Base-by-base conservation (phyloP, 92 coral and sea anemone genomes). In the Bergia puertoricense region DNA sequence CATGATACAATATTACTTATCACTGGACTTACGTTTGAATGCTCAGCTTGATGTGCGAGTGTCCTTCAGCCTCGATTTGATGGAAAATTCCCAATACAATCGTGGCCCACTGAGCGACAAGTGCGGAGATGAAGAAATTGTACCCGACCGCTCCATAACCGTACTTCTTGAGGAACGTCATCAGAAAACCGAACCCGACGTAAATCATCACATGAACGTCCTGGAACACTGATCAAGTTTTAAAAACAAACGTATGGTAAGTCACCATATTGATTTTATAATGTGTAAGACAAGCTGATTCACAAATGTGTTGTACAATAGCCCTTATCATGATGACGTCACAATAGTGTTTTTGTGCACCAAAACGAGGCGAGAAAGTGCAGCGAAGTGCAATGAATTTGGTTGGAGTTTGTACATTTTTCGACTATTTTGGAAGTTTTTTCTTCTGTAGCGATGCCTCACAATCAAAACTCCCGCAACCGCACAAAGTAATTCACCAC, bases 181-280 rank as follows among this genome's bases (percentile, higher is more conserved):
- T 94, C 81, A 94, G 89, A 78, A 94, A 94, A 23, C 96, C 96
- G 85, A 94, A 92, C 2, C 96, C 96, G 48, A 94, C 77, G 73
- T 88, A 94, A 43, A 94, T 73, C 94, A 94, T 92, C 22, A 94
- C 94, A 41, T 94, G 96, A 30, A 94, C 94, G 90, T 94, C 96
- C 74, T 94, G 96, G 74, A 94, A 94, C 91, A 92, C 96, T 94
- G 88, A 10, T 54, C 59, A 13, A 30, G 59, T 10, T 54, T 11
- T 57, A 71, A 37, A 72, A 62, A 48, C 40, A n/a, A 37, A 69
- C 2, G 39, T 38, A 23, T 69, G 74, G 30, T 69, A 69, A 69
- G 59, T 54, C 18, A 54, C 59, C 16, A 13, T 11, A 54, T 11
- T 54, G 2, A 13, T 54, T 54, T 15, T 18, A 18, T 11, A 11